Evolutionary conservation across 64 coral and sea anemone genomes (phyloP).

Genomic region (Platygyra sinensis): DNA sequence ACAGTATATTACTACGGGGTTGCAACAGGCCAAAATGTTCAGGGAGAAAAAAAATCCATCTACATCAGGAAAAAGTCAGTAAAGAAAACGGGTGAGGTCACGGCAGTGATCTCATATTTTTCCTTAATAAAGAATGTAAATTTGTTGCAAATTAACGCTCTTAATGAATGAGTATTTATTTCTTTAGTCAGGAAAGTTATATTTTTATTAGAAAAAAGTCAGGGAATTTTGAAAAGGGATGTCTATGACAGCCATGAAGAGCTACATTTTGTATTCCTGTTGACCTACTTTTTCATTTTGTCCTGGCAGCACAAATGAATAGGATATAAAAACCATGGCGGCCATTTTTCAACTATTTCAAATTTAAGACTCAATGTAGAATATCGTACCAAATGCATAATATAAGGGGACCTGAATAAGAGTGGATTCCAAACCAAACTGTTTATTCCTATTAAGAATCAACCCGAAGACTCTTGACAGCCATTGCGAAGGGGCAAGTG

Average conservation of each 20-base stretch:
- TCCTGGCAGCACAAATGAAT: no score
- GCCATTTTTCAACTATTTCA: neutral
- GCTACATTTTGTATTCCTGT: no score
- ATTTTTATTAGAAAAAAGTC: no score
- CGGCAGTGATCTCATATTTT: no score
- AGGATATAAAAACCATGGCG: neutral
- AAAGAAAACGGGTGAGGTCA: no score
- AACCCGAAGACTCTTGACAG: neutral
- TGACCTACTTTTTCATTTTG: no score
- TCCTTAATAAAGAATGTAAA: no score
- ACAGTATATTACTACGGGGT: neutral
- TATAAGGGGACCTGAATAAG: neutral
- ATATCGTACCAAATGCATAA: neutral
- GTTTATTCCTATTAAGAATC: neutral
- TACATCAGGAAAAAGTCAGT: neutral
- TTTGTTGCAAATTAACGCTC: no score
- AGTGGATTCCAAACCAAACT: neutral
- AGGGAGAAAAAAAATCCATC: neutral
- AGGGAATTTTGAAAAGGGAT: neutral
- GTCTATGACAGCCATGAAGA: no score
- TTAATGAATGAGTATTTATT: no score
- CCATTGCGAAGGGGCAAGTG: neutral
- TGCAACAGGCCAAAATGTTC: neutral
- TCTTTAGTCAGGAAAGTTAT: no score
- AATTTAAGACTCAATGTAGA: neutral